A percentile compares a stretch with the other conserved stretches of the same genome.
phyloP scores from a whole-genome alignment of 2,113 vertebrate genomes.

The Lophochroa leadbeateri region DNA sequence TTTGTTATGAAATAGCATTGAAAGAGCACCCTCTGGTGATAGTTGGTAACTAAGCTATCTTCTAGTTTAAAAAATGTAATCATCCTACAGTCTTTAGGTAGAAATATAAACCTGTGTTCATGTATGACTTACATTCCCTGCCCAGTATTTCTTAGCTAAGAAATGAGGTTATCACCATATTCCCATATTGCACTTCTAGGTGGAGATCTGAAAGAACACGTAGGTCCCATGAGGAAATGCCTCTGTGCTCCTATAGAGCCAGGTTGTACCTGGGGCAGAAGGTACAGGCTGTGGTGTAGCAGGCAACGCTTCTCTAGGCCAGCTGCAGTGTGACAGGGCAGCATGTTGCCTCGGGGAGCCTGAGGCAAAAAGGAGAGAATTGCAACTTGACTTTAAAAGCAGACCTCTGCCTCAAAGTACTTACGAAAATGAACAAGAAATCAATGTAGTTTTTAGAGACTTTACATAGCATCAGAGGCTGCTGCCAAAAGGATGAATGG shows the following conservation, averaged over 20 bases:
- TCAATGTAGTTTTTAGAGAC: not conserved
- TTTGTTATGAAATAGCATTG: not conserved
- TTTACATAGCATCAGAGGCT: not conserved
- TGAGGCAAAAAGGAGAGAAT: not conserved
- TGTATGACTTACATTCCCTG: not conserved
- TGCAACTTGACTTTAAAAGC: not conserved
- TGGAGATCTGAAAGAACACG: not conserved
- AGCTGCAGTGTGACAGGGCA: not conserved
- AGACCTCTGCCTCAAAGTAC: not conserved
- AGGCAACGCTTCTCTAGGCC: not conserved
- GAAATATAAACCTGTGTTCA: accelerated
- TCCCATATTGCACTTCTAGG: not conserved
- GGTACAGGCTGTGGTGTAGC: not conserved
- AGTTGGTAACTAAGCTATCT: not conserved
- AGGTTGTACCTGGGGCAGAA: not conserved
- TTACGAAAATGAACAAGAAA: not conserved
- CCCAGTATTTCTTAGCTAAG: not conserved
- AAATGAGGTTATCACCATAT: accelerated
- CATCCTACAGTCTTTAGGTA: not conserved
- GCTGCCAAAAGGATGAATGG: not conserved
- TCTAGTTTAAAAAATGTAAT: not conserved
- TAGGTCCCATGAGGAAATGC: accelerated
- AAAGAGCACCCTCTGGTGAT: slow-evolving; percentile 64
- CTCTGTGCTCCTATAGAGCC: too few species aligned
- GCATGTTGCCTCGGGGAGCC: not conserved